Conservation (phyloP, 2,113 vertebrate genomes). For the Ahaetulla prasina region DNA sequence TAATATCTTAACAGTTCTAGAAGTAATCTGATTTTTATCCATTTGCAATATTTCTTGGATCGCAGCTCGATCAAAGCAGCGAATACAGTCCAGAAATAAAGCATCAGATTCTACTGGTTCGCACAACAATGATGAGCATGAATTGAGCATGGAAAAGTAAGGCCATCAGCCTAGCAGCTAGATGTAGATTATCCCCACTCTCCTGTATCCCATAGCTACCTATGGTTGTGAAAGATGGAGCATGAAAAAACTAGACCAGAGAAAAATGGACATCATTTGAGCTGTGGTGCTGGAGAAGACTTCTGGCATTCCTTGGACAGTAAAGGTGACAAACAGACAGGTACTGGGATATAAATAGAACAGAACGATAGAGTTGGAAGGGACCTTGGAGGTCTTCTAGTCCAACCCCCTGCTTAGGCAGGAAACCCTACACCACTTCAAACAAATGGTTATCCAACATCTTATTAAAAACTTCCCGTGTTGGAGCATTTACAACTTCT, state of each 20-base stretch:
- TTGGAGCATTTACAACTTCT: no score
- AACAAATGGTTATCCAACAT: no score
- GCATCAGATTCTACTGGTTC: background rate
- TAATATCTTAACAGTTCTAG: background rate
- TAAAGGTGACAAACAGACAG: no score
- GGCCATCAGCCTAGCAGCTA: background rate
- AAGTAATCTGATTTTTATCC: background rate
- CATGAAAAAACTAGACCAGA: background rate
- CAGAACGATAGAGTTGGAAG: no score
- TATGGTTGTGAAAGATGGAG: background rate
- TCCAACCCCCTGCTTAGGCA: no score
- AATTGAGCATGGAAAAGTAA: background rate
- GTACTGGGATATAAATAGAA: no score
- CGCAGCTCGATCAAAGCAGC: background rate
- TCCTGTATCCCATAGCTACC: background rate
- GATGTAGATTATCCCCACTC: background rate
- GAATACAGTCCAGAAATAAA: background rate
- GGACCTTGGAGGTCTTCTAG: no score
- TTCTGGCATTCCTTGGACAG: background rate
- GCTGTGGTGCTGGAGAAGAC: background rate
- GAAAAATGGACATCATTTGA: background rate
- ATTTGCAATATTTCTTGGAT: slow-evolving; percentile 8
- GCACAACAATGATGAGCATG: background rate
- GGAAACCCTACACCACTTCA: no score
- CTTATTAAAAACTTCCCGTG: no score